phyloP scores from a whole-genome alignment of 92 coral and sea anemone species.

The Diadumene lineata region DNA sequence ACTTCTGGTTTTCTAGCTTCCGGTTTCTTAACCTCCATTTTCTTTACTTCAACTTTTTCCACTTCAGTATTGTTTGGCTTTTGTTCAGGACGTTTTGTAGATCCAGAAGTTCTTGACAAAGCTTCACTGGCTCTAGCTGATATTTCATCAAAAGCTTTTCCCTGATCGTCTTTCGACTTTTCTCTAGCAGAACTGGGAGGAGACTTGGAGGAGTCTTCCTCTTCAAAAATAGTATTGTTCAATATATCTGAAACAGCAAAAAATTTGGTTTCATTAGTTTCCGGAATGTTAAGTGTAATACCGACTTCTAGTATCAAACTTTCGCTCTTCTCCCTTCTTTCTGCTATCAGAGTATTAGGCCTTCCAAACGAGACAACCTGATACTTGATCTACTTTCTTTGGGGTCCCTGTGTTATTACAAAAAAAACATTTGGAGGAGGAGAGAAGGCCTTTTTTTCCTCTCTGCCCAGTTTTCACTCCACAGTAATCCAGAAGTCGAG shows the following conservation, averaged over 20 bases:
- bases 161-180: conserved; percentile 18
- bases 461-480: too few relatives aligned
- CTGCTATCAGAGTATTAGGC: too few relatives aligned
- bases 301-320: too few relatives aligned
- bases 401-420: too few relatives aligned
- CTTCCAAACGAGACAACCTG: too few relatives aligned
- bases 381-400: too few relatives aligned
- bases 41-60: neutral
- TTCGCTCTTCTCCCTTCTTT: too few relatives aligned
- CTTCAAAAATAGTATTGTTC: conserved; percentile 53
- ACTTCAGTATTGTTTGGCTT: neutral
- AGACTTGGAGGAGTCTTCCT: conserved; percentile 35
- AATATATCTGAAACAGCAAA: conserved; percentile 20
- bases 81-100: conserved; percentile 26
- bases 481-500: too few relatives aligned
- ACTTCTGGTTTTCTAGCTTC: conserved; percentile 3
- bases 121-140: conserved; percentile 24
- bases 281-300: too few relatives aligned
- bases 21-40: conserved; percentile 5
- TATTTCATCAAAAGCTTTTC: conserved; percentile 23
- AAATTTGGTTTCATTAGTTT: too few relatives aligned
- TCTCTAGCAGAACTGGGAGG: conserved; percentile 25
- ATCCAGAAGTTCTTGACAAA: conserved; percentile 37
- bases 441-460: too few relatives aligned
- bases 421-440: too few relatives aligned